Evolutionary conservation across 2,797 vertebrate species (phyloP).

Genomic region (Choloepus didactylus): DNA sequence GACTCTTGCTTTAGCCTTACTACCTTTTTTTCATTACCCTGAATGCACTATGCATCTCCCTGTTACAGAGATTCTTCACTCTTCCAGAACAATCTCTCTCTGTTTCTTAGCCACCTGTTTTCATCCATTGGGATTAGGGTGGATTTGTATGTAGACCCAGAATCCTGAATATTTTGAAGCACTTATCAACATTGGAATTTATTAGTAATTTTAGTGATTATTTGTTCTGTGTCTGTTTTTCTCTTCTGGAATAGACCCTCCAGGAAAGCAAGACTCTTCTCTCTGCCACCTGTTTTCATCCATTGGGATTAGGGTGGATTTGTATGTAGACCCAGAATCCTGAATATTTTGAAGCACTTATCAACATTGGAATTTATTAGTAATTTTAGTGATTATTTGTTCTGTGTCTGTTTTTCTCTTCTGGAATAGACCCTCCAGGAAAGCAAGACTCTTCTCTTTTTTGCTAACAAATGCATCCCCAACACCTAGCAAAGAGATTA

Average conservation of each 20-base stretch:
- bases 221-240: not conserved
- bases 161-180: not conserved
- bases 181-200: not conserved
- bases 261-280: not conserved
- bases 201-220: not conserved
- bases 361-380: not conserved
- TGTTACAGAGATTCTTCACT: not conserved
- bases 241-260: not conserved
- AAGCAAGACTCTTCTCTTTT: not conserved
- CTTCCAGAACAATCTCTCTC: not conserved
- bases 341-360: not conserved
- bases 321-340: not conserved
- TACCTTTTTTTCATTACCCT: not conserved
- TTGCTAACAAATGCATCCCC: not conserved
- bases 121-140: not conserved
- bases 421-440: not conserved
- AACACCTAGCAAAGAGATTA: not conserved
- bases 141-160: not conserved
- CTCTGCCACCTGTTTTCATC: not conserved
- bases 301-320: not conserved
- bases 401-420: not conserved
- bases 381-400: not conserved
- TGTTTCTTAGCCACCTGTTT: not conserved
- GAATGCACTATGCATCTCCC: not conserved
- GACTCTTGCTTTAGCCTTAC: not conserved